Base-by-base conservation (phyloP, 1,140 invertebrate genomes). In the Acromyrmex charruanus region DNA sequence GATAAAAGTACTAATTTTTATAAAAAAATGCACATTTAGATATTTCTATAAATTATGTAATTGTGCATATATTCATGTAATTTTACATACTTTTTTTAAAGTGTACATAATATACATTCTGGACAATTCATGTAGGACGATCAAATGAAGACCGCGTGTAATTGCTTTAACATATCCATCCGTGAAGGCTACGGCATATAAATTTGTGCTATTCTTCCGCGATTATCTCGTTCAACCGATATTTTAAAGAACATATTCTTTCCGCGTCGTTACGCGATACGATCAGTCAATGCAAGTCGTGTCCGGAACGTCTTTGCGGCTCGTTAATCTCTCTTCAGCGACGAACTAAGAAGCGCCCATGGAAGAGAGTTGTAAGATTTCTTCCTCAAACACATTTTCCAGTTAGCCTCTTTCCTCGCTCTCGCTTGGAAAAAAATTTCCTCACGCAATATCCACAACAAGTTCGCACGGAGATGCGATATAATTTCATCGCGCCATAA, bases 221-320 rank as follows among this genome's bases (percentile, higher is more conserved):
- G 79, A 81, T 81, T 71, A 58, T 10, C 51, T 44, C 66, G 49
- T 71, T 66, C 18, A 35, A 14, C n/a, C 49, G 16, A 31, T 81
- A n/a, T 69, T 21, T 81, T 28, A 71, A 58, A 16, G 51, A 69
- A 81, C 65, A 58, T 58, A 55, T 81, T 81, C 79, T 39, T 69
- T 69, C 51, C 79, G 21, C 51, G 66, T 16, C 79, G 53, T 81
- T 81, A 35, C 51, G 35, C 21, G 51, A 81, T 81, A 71, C 77
- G 77, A 81, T 81, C 65, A 81, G 49, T 81, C 79, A 71, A 81
- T 71, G 51, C 65, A 44, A 58, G 51, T 81, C 65, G 31, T 71
- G n/a, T 55, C 18, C n/a, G 49, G 49, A 69, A 69, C n/a, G 51
- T 35, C 49, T 81, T 81, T 58, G 66, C 16, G 79, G 51, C 51